phyloP scores from a whole-genome alignment of 92 coral and sea anemone species.

The Anthopleura xanthogrammica region DNA sequence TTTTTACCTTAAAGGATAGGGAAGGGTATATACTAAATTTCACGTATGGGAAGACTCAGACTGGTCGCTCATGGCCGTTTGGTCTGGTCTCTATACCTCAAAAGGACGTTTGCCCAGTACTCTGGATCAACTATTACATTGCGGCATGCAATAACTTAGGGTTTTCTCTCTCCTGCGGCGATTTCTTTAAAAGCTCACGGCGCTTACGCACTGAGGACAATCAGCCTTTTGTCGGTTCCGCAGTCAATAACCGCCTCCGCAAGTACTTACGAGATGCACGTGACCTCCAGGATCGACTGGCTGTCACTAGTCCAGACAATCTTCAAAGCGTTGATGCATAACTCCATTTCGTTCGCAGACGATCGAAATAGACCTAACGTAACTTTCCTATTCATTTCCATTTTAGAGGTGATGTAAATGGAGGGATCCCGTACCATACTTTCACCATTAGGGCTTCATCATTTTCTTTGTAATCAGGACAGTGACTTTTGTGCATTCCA shows the following conservation, averaged over 20 bases:
- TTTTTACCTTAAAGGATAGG: constrained; percentile 10
- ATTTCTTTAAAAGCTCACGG: constrained; percentile 24
- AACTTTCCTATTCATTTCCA: too few species aligned
- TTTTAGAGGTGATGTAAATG: too few species aligned
- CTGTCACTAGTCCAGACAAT: constrained; percentile 5
- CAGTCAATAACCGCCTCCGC: constrained; percentile 23
- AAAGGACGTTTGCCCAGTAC: constrained; percentile 21
- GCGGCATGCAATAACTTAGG: constrained; percentile 22
- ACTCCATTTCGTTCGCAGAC: neutral
- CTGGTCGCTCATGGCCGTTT: constrained; percentile 19
- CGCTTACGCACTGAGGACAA: neutral
- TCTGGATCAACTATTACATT: constrained; percentile 23
- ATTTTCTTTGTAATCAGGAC: too few species aligned
- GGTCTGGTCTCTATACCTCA: constrained; percentile 22
- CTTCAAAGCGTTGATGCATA: neutral
- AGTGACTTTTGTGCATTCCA: too few species aligned
- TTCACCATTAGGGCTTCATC: too few species aligned
- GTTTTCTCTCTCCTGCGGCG: constrained; percentile 12
- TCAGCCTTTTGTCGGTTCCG: constrained; percentile 26
- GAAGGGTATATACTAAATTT: constrained; percentile 16
- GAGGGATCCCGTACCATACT: too few species aligned
- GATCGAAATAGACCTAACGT: too few species aligned
- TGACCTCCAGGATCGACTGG: constrained; percentile 6
- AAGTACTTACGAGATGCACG: neutral
- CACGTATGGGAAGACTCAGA: constrained; percentile 32